Base-by-base conservation (phyloP, 2,113 vertebrate species). In the Myotis davidii region DNA sequence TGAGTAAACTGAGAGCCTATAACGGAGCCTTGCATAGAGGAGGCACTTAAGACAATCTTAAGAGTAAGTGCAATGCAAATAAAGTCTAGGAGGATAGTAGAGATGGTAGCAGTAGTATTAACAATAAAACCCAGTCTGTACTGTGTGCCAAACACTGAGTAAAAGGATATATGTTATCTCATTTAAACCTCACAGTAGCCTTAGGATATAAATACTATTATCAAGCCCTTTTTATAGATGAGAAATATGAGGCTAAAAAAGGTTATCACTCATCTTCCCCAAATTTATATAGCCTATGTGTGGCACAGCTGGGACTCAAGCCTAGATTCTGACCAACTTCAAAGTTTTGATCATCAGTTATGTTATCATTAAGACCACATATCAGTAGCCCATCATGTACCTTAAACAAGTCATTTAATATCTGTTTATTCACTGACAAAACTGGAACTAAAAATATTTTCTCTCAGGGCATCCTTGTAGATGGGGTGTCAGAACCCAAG, bases 121-220 rank as follows among this genome's bases (percentile, higher is more conserved):
- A 48, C 23, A 93, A 87, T 34, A 78, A 94, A 85, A 86, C 8
- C 23, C 3, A 61, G 11, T 54, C 20, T 72, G 6, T 34, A 56
- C 34, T 69, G 23, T 39, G 29, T 81, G 88, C 39, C 69, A 89
- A 79, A 87, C 20, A n/a, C 21, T 54, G 16, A 83, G 34, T 12
- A 1, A 81, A 45, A 83, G n/a, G 27, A 32, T n/a, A 76, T 13
- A 29, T 48, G 69, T 50, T 54, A 81, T 39, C 74, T 76, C 78
- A 87, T 65, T 93, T 65, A 90, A 73, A 94, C 67, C 20, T 92
- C 76, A 88, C 39, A 83, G 73, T 14, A 88, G 4, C 69, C 78
- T 94, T 42, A 69, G 37, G 34, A 93, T 39, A 82, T 7, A 77
- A 78, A 20, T 48, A 84, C 29, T 67, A 48, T 42, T 32, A 81